Conservation (phyloP, 2,888 invertebrate genomes). For the Taphrorychus bicolor region DNA sequence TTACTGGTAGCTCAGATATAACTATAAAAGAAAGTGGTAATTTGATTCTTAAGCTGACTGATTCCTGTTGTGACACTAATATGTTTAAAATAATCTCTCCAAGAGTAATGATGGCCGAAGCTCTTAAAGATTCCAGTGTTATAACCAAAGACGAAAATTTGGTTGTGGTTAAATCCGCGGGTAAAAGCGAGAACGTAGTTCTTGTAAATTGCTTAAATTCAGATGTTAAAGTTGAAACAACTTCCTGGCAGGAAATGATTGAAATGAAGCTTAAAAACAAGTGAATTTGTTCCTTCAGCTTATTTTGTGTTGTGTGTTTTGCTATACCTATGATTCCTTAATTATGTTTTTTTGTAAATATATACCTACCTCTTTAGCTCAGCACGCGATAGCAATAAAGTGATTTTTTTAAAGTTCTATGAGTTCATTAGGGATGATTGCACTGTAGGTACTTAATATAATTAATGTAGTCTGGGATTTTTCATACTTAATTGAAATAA, state of each 20-base stretch:
- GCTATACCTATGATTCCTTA: background rate
- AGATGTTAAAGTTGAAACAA: constrained; percentile 45
- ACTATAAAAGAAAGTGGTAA: constrained; percentile 48
- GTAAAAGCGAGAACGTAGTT: constrained; percentile 35
- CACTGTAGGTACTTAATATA: too few species aligned
- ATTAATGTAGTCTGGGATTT: too few species aligned
- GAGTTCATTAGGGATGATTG: too few species aligned
- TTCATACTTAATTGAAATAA: too few species aligned
- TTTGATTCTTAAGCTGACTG: constrained; percentile 51
- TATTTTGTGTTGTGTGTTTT: background rate
- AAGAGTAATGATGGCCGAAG: constrained; percentile 39
- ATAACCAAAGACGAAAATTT: constrained; percentile 24
- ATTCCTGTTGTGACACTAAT: constrained; percentile 50
- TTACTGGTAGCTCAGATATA: constrained; percentile 52
- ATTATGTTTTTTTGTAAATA: too few species aligned
- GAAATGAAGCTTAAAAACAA: constrained; percentile 44
- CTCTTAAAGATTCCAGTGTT: constrained; percentile 37
- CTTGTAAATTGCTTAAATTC: constrained; percentile 46
- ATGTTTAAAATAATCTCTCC: constrained; percentile 46
- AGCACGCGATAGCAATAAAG: too few species aligned
- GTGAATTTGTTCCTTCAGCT: background rate
- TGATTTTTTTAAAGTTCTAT: too few species aligned
- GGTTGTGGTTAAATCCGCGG: constrained; percentile 43
- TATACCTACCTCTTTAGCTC: too few species aligned
- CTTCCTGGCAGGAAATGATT: constrained; percentile 51